These are phyloP conservation scores for Scolopax bukidnonensis DNA, from an alignment of 2,797 vertebrate species.

Conservation along the genomic window DNA sequence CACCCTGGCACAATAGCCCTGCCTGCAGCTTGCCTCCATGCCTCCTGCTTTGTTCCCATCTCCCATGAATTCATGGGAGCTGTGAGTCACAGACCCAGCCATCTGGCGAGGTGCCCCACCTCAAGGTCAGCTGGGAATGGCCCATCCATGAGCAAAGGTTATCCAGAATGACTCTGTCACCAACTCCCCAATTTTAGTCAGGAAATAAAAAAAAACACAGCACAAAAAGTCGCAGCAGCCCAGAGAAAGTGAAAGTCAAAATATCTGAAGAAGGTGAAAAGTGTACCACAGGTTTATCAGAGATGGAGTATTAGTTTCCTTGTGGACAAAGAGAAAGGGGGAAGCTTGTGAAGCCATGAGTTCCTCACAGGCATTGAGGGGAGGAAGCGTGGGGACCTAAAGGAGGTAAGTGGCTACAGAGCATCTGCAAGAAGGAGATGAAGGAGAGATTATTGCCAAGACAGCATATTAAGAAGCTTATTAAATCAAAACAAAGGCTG, in stretches of 20 bases:
- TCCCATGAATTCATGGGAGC: not conserved
- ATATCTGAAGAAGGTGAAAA: not conserved
- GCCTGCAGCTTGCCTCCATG: not conserved
- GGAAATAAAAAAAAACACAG: not conserved
- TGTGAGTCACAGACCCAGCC: not conserved
- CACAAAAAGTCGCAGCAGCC: not conserved
- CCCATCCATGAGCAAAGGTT: not conserved
- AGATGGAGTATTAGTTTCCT: not conserved
- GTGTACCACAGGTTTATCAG: not conserved
- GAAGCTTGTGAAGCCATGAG: not conserved
- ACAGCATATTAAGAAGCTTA: not conserved
- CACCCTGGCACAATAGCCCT: not conserved
- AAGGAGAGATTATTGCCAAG: not conserved
- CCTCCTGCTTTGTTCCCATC: not conserved
- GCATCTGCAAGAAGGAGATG: not conserved
- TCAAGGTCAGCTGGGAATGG: not conserved
- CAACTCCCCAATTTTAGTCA: not conserved
- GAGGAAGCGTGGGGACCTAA: not conserved
- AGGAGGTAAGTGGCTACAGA: not conserved
- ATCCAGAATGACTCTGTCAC: not conserved
- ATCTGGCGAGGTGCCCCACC: not conserved
- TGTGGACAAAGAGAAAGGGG: not conserved
- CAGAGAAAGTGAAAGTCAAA: not conserved
- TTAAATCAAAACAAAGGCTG: not conserved
- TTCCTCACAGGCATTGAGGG: not conserved